These are phyloP conservation scores for Cephus pulcher DNA, from an alignment of 2,888 invertebrate genomes.

Conservation along the genomic window DNA sequence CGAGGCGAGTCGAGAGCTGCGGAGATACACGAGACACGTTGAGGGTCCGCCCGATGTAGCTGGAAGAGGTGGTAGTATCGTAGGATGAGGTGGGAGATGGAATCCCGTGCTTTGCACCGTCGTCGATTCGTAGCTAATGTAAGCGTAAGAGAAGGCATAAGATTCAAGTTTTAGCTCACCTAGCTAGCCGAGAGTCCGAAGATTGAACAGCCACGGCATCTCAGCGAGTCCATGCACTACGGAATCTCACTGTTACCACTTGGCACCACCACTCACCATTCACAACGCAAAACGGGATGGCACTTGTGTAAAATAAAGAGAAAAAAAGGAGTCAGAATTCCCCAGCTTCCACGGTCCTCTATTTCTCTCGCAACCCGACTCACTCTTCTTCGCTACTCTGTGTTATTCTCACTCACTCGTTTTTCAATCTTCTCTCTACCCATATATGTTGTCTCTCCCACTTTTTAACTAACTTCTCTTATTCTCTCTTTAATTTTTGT, in stretches of 20 bases:
- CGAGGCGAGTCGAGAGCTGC: background rate
- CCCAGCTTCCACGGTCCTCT: background rate
- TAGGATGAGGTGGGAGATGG: background rate
- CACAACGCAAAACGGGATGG: conserved; percentile 33
- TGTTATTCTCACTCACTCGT: background rate
- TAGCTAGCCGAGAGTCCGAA: conserved; percentile 62
- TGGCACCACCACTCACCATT: conserved; percentile 46
- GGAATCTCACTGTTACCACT: conserved; percentile 45
- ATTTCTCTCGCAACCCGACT: conserved; percentile 5
- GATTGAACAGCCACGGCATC: conserved; percentile 62
- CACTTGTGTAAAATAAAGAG: background rate
- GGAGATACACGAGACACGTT: background rate
- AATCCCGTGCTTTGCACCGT: background rate
- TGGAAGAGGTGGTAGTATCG: background rate
- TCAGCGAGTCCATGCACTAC: conserved; percentile 57
- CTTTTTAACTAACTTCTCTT: background rate
- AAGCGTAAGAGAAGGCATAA: conserved; percentile 1
- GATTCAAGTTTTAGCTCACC: conserved; percentile 45
- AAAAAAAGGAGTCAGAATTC: background rate
- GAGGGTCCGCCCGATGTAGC: background rate
- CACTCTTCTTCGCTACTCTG: background rate
- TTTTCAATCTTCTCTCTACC: background rate
- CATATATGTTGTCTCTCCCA: background rate
- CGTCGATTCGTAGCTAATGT: background rate
- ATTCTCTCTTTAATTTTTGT: background rate